Evolutionary conservation across 2,888 invertebrate genomes (phyloP).

Genomic region (Uloborus plumipes): DNA sequence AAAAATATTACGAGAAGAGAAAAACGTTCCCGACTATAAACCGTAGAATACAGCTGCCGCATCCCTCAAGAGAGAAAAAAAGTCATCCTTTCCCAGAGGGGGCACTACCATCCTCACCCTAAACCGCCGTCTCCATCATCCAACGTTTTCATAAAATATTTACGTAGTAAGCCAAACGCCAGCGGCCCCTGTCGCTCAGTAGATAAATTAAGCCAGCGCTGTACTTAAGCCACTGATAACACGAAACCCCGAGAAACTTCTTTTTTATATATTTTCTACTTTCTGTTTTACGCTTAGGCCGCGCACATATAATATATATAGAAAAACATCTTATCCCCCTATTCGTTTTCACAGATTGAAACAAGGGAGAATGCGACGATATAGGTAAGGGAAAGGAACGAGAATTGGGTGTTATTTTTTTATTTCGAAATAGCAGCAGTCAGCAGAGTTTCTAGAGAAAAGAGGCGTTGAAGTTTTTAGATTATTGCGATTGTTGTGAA

Average conservation of each 20-base stretch:
- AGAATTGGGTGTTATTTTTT: slow-evolving; percentile 19
- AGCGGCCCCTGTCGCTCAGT: slow-evolving; percentile 36
- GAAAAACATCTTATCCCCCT: slow-evolving; percentile 8
- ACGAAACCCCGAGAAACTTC: slow-evolving; percentile 6
- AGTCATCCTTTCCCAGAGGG: slow-evolving; percentile 18
- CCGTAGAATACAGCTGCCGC: slow-evolving; percentile 50
- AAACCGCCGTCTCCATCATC: slow-evolving; percentile 34
- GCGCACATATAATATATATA: not conserved
- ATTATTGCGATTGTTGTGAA: slow-evolving; percentile 34
- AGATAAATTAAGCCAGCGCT: slow-evolving; percentile 43
- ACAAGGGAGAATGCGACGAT: slow-evolving; percentile 2
- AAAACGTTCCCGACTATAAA: not conserved
- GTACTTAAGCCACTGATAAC: slow-evolving; percentile 45
- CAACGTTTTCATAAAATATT: slow-evolving; percentile 57
- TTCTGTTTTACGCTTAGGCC: slow-evolving; percentile 6
- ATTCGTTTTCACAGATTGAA: slow-evolving; percentile 28
- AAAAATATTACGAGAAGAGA: too few species aligned
- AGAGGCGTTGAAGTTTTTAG: slow-evolving; percentile 27
- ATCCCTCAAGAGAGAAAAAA: slow-evolving; percentile 24
- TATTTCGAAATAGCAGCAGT: slow-evolving; percentile 26
- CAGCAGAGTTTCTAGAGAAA: slow-evolving; percentile 6
- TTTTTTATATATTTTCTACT: slow-evolving; percentile 8
- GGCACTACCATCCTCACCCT: slow-evolving; percentile 32
- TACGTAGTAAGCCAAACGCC: slow-evolving; percentile 31
- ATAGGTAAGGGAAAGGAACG: not conserved